These are phyloP conservation scores for Poicephalus meyeri DNA, from an alignment of 2,113 vertebrate genomes.

Conservation along the genomic window DNA sequence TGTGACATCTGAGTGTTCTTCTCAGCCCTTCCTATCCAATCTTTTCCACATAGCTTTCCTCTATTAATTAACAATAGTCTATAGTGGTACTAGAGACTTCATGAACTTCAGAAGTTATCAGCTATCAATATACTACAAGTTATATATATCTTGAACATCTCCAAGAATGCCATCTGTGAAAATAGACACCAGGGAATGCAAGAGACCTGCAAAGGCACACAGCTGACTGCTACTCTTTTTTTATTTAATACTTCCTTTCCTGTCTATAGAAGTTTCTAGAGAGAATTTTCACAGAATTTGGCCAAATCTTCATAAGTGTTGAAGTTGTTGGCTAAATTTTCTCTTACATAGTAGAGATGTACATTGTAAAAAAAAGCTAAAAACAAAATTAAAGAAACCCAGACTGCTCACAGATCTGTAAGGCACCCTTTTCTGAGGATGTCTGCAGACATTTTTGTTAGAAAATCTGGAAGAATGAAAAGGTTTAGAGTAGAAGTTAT, in stretches of 20 bases:
- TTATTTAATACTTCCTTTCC: background rate
- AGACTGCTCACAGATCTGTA: background rate
- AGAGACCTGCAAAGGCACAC: background rate
- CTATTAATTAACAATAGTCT: background rate
- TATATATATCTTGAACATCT: background rate
- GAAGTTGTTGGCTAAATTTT: background rate
- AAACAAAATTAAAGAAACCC: fast-evolving
- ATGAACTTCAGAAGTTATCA: background rate
- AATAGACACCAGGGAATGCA: background rate
- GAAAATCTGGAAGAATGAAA: background rate
- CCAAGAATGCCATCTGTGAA: background rate
- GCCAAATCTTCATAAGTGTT: background rate
- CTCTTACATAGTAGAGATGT: background rate
- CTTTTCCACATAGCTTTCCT: background rate
- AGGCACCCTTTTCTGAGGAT: background rate
- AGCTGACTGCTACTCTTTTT: background rate
- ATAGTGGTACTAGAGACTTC: background rate
- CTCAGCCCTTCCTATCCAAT: background rate
- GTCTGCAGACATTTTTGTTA: background rate
- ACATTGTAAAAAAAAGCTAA: background rate
- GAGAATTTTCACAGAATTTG: background rate
- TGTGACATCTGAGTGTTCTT: background rate
- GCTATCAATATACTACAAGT: background rate
- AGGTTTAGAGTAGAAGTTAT: background rate
- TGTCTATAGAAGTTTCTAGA: background rate